Base-by-base conservation (phyloP, 1,140 invertebrate species). In the Bombus confusus region DNA sequence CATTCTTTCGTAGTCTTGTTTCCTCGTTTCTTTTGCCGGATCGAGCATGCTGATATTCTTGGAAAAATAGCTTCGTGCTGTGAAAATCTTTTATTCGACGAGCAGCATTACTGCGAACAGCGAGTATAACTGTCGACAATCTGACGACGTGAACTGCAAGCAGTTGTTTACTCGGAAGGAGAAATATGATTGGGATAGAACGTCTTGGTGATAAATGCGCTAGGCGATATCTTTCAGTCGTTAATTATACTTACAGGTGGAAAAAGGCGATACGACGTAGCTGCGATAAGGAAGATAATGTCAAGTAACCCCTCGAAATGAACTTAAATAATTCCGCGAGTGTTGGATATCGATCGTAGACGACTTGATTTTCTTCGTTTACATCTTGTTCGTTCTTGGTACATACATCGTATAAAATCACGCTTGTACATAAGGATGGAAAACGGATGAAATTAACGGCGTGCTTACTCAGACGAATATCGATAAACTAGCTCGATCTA, bases 21-120 rank as follows among this genome's bases (percentile, higher is more conserved):
- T 68, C 34, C 79, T 66, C 57, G 18, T 77, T 77, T 47, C 59
- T 59, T 69, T 13, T 34, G 10, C 31, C 37, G 31, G 41, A 10
- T 59, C 52, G 80, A 68, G 39, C 73, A 34, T 37, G 78, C 77
- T 76, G 76, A 80, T 41, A 86, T 79, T 18, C 62, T 80, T 76
- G 83, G 62, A 80, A 76, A 87, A 64, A 41, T 72, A 66, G 75
- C 52, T 73, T 68, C 31, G 3, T 28, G 37, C 4, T 66, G 47
- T 72, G 83, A 73, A 62, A 84, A 72, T 74, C 83, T 89, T 82
- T 83, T 83, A 89, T 75, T 52, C 22, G 34, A 68, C 18, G 62
- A 34, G 18, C 66, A 76, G 6, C 64, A 47, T 64, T 76, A 43
- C 66, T 59, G 73, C 47, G 47, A 74, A 41, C 13, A 10, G 5